phyloP scores from a whole-genome alignment of 2,113 vertebrate species.

The Emydocephalus ijimae region DNA sequence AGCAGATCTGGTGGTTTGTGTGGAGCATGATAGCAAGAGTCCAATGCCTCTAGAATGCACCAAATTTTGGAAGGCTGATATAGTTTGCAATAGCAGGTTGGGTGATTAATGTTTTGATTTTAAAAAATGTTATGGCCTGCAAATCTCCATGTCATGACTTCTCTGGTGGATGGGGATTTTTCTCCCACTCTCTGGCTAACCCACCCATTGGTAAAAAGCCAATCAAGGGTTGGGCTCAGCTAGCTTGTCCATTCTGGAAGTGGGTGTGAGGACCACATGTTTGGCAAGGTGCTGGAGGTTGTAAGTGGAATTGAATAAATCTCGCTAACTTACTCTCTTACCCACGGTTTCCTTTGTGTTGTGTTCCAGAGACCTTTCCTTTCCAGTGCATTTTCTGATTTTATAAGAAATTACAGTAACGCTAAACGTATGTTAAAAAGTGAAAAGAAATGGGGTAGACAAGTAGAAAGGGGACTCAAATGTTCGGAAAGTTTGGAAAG shows the following conservation, averaged over 20 bases:
- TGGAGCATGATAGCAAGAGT: not conserved
- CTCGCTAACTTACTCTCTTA: not conserved
- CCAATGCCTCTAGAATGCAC: not conserved
- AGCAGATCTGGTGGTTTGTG: not conserved
- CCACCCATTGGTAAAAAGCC: not conserved
- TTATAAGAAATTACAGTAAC: not conserved
- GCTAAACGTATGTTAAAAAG: not conserved
- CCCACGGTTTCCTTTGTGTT: not conserved
- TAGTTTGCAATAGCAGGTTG: not conserved
- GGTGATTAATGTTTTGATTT: not conserved
- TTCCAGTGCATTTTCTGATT: not conserved
- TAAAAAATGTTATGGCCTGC: no score
- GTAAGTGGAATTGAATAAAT: not conserved
- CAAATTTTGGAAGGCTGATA: not conserved
- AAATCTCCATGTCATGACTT: not conserved
- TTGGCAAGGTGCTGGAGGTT: not conserved
- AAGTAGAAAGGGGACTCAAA: not conserved
- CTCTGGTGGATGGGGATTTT: not conserved
- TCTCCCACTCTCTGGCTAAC: not conserved
- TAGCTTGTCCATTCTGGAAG: not conserved
- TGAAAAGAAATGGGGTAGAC: not conserved
- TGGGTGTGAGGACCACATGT: not conserved
- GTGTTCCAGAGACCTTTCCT: not conserved
- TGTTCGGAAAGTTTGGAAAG: not conserved
- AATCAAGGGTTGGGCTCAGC: not conserved